Conservation (phyloP, 2,113 vertebrate species). For the Eolophus roseicapilla region DNA sequence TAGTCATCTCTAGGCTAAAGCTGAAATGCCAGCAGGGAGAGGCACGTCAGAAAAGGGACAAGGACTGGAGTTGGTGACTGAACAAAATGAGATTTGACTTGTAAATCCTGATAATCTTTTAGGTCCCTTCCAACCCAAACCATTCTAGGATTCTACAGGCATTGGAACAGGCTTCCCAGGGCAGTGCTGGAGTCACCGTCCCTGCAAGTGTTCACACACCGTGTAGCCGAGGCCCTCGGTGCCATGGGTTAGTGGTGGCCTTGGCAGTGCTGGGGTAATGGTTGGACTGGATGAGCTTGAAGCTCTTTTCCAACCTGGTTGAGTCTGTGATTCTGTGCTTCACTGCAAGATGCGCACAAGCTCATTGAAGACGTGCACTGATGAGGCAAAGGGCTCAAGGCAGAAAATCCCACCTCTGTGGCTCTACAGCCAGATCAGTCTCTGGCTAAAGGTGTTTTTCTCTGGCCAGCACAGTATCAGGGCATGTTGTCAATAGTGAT, state of each 20-base stretch:
- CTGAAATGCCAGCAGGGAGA: neutral
- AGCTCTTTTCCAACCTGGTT: neutral
- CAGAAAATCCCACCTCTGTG: neutral
- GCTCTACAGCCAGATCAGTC: neutral
- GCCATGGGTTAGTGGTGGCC: neutral
- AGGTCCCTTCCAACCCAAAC: neutral
- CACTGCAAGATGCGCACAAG: neutral
- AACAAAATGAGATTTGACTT: neutral
- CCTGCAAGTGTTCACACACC: neutral
- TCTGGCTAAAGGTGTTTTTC: neutral
- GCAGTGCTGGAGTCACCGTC: neutral
- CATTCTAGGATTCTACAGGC: neutral
- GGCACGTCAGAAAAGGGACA: neutral
- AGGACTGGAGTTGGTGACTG: neutral
- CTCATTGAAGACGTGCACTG: neutral
- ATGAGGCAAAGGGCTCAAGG: neutral
- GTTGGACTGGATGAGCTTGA: neutral
- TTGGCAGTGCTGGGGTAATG: neutral
- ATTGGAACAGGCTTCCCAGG: neutral
- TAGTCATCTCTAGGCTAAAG: neutral
- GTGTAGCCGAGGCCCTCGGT: neutral
- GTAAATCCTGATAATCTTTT: neutral
- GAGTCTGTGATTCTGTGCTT: neutral
- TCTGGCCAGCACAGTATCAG: accelerated
- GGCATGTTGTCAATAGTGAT: neutral